phyloP scores from a whole-genome alignment of 2,797 vertebrate species.

The Tapera naevia region DNA sequence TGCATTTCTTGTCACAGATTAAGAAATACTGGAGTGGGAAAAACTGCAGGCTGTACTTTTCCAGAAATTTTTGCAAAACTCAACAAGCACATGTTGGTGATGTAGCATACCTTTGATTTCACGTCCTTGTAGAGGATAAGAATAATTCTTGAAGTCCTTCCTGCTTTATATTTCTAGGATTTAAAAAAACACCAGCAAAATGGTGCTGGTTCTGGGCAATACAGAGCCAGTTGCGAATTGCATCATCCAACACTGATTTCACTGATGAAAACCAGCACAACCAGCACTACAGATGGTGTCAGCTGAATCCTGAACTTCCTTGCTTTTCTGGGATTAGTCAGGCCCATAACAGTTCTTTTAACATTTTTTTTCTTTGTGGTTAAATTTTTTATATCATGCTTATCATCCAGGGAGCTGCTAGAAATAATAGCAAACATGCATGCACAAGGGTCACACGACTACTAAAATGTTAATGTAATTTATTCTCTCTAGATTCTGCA shows the following conservation, averaged over 20 bases:
- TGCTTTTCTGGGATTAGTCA: conserved; percentile 32
- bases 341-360: not conserved
- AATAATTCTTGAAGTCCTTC: not conserved
- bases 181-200: not conserved
- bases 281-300: not conserved
- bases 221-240: not conserved
- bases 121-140: not conserved
- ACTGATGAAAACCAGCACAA: conserved; percentile 29
- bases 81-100: fast-evolving
- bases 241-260: not conserved
- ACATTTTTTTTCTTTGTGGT: not conserved
- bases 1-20: not conserved
- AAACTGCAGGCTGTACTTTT: not conserved
- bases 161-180: not conserved
- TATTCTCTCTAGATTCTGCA: conserved; percentile 33
- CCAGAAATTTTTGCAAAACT: not conserved
- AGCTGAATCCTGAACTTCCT: not conserved
- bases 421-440: conserved; percentile 49
- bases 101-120: not conserved
- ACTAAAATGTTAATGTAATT: conserved; percentile 54
- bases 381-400: conserved; percentile 60
- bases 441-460: conserved; percentile 34
- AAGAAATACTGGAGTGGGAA: not conserved
- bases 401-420: conserved; percentile 48
- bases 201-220: not conserved